Base-by-base conservation (phyloP, 64 coral and sea anemone genomes). In the Platygyra sinensis region DNA sequence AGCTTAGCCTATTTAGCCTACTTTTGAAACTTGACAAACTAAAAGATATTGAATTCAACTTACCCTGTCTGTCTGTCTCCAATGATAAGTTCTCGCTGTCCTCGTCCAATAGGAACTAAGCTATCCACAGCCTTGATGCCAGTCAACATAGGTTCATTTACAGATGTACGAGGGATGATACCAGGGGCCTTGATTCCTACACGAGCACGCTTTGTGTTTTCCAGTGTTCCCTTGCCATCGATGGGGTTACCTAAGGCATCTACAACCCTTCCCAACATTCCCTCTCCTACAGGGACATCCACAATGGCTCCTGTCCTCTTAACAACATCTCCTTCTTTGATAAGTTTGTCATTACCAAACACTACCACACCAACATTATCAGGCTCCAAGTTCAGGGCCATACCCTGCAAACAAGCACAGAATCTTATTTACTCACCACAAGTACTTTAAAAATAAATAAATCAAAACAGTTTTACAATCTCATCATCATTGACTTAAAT, bases 351-450 rank as follows among this genome's bases (percentile, higher is more conserved):
- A 76, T 99, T 99, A 89, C 97, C 97, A 91, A 99, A 99, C 30
- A 99, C 97, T 74, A 99, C 97, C 29, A 99, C 97, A 96, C 97
- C 97, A 91, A 99, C 97, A 86, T 99, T 99, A 50, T 99, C 97
- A 73, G 97, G 88, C 73, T 99, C 97, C 91, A 99, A 99, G 84
- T 99, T 99, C 82, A 99, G 89, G 28, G 97, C 94, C 97, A 99
- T 99, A 60, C 97, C 97, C 94, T 99, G 60, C 7, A 82, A 67
- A 77, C 11, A 82, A 8, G 71, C 20, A 75, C 3, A 60, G 2
- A 60, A 80, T 38, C 39, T 11, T 59, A 31, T 46, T 75, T 0
- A 11, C 24, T 46, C 7, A 8, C 42, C 42, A 46, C 42, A 71
- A 22, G 33, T 36, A 36, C 33, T 36, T 18, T 14, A 52, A 62